phyloP scores from a whole-genome alignment of 2,888 invertebrate species.

The Strigamia transsilvanica region DNA sequence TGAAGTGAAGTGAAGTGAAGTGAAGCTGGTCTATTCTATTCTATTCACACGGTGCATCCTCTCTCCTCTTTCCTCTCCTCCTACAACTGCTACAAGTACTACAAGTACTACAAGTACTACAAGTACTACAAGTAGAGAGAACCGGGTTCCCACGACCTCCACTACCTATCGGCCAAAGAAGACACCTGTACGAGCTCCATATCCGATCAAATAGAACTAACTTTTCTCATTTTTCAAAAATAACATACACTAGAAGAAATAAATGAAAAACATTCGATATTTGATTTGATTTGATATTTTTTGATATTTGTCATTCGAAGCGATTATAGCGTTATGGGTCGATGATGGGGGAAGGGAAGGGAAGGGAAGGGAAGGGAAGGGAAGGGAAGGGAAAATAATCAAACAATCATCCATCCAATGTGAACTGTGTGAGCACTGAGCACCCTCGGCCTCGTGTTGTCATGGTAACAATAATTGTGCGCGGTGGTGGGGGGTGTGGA shows the following conservation, averaged over 20 bases:
- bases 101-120: no score
- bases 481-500: neutral
- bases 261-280: no score
- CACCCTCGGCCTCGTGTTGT: conserved; percentile 56
- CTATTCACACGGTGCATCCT: conserved; percentile 1
- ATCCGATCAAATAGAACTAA: neutral
- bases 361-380: no score
- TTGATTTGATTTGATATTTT: no score
- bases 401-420: neutral
- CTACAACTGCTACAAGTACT: no score
- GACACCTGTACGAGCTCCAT: neutral
- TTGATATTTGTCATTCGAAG: no score
- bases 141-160: neutral
- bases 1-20: no score
- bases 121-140: no score
- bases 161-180: neutral
- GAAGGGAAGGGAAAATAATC: neutral
- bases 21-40: no score
- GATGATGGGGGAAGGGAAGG: no score
- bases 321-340: no score
- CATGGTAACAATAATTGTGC: conserved; percentile 22
- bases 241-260: neutral
- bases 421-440: neutral
- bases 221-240: no score
- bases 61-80: neutral